These are phyloP conservation scores for Maccullochella peelii DNA, from an alignment of 2,113 vertebrate species.

Conservation along the genomic window DNA sequence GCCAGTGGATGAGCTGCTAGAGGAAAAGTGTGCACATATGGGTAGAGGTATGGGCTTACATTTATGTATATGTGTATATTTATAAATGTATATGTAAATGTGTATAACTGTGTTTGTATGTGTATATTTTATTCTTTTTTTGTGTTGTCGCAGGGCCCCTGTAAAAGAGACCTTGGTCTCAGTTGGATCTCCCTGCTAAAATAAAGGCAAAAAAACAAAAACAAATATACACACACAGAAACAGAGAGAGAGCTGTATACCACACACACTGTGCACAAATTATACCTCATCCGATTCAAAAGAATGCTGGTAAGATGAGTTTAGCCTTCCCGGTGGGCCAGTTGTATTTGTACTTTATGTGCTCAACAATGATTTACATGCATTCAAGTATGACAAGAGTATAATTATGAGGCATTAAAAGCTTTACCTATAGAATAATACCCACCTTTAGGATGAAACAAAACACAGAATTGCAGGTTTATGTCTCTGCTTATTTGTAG, in stretches of 20 bases:
- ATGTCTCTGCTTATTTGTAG: not conserved
- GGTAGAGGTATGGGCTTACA: too few relatives aligned
- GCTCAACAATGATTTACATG: conserved; percentile 22
- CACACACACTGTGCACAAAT: conserved; percentile 32
- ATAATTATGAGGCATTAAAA: conserved; percentile 41
- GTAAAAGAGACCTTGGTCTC: too few relatives aligned
- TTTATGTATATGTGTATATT: not conserved
- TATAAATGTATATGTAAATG: not conserved
- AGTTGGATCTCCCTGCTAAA: too few relatives aligned
- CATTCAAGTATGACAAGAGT: conserved; percentile 8
- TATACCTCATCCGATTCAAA: conserved; percentile 52
- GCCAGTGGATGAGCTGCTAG: too few relatives aligned
- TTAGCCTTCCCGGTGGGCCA: conserved; percentile 43
- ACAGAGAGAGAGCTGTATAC: conserved; percentile 1
- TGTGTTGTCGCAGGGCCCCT: too few relatives aligned
- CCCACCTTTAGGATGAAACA: conserved; percentile 30
- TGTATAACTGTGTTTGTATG: not conserved
- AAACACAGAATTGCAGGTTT: conserved; percentile 36
- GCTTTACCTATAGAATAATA: conserved; percentile 41
- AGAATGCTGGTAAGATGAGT: conserved; percentile 32
- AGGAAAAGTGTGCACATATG: too few relatives aligned
- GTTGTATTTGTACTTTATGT: conserved; percentile 19
- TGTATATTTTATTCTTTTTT: not conserved
- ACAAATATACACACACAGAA: not conserved
- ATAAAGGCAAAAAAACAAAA: too few relatives aligned